phyloP scores from a whole-genome alignment of 1,140 invertebrate genomes.

The Glossosoma conforme region DNA sequence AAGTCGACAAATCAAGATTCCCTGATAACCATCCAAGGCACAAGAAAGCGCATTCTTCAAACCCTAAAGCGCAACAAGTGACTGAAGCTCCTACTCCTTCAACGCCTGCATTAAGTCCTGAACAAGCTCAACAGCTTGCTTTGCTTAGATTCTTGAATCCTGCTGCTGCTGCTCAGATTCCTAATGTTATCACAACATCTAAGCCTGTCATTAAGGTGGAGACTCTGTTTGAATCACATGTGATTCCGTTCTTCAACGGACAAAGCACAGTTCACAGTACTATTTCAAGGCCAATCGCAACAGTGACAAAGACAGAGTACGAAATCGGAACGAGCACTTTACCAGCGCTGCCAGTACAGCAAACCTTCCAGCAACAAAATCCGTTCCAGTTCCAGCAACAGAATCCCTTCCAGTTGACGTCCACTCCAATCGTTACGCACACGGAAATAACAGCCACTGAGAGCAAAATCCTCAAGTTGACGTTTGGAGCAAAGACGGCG shows the following conservation, averaged over 20 bases:
- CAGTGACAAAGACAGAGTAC: conserved; percentile 70
- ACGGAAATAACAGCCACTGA: conserved; percentile 75
- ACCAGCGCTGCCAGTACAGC: conserved; percentile 50
- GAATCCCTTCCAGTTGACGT: conserved; percentile 71
- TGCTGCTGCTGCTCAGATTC: conserved; percentile 54
- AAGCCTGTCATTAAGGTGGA: conserved; percentile 69
- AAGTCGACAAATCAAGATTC: conserved; percentile 59
- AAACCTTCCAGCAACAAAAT: conserved; percentile 38
- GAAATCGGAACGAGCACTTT: conserved; percentile 69
- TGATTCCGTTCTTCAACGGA: conserved; percentile 71
- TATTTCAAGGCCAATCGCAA: conserved; percentile 67
- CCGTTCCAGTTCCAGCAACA: conserved; percentile 46
- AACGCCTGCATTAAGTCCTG: conserved; percentile 56
- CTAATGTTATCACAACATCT: conserved; percentile 69
- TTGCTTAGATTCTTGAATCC: conserved; percentile 67
- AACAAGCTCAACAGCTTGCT: conserved; percentile 71
- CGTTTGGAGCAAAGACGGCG: conserved; percentile 83
- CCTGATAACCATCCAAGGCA: conserved; percentile 51
- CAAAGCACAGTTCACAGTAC: conserved; percentile 70
- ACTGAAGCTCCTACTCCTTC: conserved; percentile 42
- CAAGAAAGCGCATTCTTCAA: conserved; percentile 56
- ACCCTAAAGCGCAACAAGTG: conserved; percentile 44
- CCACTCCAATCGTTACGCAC: conserved; percentile 74
- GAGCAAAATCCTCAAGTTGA: conserved; percentile 77
- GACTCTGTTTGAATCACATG: conserved; percentile 75